Percentiles rank a stretch among this genome's conserved stretches.
phyloP scores from a whole-genome alignment of 1,140 invertebrate genomes.

The Drosophila bifasciata region DNA sequence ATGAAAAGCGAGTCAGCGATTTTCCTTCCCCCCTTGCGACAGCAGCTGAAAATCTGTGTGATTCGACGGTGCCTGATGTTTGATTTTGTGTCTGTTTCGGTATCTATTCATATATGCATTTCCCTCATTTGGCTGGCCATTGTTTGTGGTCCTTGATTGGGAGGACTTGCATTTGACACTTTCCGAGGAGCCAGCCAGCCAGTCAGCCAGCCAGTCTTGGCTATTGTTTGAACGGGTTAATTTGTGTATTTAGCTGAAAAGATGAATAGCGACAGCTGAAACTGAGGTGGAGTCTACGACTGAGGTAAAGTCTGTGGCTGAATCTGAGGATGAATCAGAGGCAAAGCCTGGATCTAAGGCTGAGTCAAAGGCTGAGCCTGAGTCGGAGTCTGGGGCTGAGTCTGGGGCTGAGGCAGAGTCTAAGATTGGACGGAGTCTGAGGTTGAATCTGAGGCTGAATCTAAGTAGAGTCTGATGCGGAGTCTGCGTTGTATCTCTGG shows the following conservation, averaged over 20 bases:
- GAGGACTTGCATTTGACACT: conserved; percentile 57
- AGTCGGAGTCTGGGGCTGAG: too few species aligned
- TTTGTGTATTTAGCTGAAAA: conserved; percentile 70
- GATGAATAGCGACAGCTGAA: conserved; percentile 12
- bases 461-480: too few species aligned
- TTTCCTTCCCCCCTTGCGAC: conserved; percentile 32
- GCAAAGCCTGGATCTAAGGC: too few species aligned
- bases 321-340: too few species aligned
- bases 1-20: conserved; percentile 45
- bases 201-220: too few species aligned
- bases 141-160: conserved; percentile 51
- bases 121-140: conserved; percentile 60
- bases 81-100: too few species aligned
- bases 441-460: too few species aligned
- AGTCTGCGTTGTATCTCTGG: too few species aligned
- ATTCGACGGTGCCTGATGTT: not conserved
- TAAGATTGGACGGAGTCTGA: too few species aligned
- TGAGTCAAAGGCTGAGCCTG: too few species aligned
- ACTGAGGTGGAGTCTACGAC: too few species aligned
- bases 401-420: too few species aligned
- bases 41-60: conserved; percentile 53
- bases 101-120: conserved; percentile 49
- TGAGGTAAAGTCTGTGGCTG: not conserved
- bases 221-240: conserved; percentile 80
- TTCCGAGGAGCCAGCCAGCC: conserved; percentile 55